Evolutionary conservation across 2,797 vertebrate genomes (phyloP).

Genomic region (Halcyon smyrnensis): DNA sequence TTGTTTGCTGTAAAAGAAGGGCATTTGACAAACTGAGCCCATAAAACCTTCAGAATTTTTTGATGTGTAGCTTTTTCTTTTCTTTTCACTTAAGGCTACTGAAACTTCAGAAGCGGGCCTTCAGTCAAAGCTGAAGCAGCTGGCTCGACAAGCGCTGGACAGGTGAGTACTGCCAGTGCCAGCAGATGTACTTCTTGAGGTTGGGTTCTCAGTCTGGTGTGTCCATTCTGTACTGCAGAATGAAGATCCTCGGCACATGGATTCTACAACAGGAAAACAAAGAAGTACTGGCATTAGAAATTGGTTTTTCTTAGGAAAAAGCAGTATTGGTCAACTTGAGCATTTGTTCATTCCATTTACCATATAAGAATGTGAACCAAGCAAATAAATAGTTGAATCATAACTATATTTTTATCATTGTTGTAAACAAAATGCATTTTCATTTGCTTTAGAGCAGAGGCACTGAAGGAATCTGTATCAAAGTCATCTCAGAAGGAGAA

Average conservation of each 20-base stretch:
- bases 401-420: background rate
- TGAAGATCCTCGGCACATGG: too few species aligned
- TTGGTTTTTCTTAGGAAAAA: background rate
- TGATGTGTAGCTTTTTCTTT: background rate
- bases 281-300: background rate
- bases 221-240: too few species aligned
- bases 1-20: background rate
- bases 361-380: background rate
- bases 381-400: background rate
- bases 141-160: constrained; percentile 94
- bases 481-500: constrained; percentile 84
- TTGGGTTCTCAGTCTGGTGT: too few species aligned
- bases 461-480: constrained; percentile 89
- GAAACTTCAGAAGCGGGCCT: constrained; percentile 92
- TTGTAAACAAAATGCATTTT: background rate
- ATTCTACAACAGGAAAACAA: background rate
- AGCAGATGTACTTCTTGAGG: too few species aligned
- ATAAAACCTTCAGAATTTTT: background rate
- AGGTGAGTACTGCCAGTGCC: constrained; percentile 79
- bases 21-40: background rate
- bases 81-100: constrained; percentile 83
- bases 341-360: background rate
- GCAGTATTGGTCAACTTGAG: background rate
- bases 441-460: constrained; percentile 87
- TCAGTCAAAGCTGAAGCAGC: constrained; percentile 93